phyloP scores from a whole-genome alignment of 2,797 vertebrate species.

The Periophthalmus magnuspinnatus region DNA sequence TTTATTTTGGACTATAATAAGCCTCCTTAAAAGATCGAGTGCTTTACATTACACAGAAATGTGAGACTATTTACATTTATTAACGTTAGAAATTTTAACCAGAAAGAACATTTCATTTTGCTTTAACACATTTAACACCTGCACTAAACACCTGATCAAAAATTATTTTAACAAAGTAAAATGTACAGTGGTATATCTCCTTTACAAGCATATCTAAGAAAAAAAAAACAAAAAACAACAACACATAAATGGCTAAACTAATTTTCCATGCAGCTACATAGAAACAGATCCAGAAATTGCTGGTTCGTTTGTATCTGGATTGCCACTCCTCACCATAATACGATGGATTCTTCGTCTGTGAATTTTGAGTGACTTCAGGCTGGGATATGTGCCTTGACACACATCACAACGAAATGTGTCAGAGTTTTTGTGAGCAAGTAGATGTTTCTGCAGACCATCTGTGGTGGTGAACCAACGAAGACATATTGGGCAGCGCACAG shows the following conservation, averaged over 20 bases:
- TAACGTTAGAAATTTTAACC: background rate
- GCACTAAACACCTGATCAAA: background rate
- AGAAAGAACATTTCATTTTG: background rate
- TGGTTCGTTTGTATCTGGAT: constrained; percentile 40
- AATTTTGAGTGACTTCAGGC: constrained; percentile 74
- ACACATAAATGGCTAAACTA: background rate
- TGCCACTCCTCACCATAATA: constrained; percentile 61
- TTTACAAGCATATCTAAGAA: background rate
- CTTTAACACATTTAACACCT: background rate
- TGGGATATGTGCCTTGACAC: constrained; percentile 73
- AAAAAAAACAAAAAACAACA: background rate
- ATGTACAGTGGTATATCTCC: background rate
- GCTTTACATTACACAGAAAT: background rate
- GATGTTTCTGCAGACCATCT: constrained; percentile 76
- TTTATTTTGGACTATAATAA: background rate
- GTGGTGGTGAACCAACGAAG: constrained; percentile 76
- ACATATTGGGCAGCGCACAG: constrained; percentile 78
- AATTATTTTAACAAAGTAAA: background rate
- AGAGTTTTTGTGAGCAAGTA: constrained; percentile 75
- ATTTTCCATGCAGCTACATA: background rate
- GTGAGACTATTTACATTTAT: background rate
- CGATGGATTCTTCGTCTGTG: constrained; percentile 77
- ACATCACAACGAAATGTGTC: constrained; percentile 69
- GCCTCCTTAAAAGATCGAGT: background rate
- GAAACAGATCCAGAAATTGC: background rate